Conservation (phyloP, 2,888 invertebrate genomes). For the Drosophila helvetica region DNA sequence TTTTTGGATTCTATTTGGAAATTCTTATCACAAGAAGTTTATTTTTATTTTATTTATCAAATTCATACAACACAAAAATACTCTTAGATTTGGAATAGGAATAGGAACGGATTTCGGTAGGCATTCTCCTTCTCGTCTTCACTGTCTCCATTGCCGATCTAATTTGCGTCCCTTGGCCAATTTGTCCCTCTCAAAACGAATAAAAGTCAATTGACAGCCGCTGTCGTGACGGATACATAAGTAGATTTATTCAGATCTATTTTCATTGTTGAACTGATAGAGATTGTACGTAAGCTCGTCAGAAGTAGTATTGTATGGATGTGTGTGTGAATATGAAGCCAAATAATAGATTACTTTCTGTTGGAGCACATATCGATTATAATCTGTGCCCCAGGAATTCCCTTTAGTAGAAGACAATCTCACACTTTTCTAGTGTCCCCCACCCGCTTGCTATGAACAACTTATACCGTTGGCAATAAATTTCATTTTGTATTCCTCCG, state of each 20-base stretch:
- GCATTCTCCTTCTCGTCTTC: slow-evolving; percentile 1
- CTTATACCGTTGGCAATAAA: neutral
- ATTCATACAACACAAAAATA: slow-evolving; percentile 9
- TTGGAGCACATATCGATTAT: neutral
- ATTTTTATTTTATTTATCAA: slow-evolving; percentile 22
- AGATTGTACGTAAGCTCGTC: neutral
- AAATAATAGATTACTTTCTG: neutral
- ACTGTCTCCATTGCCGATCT: neutral
- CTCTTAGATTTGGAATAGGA: slow-evolving; percentile 11
- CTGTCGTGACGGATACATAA: slow-evolving; percentile 28
- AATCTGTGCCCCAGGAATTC: neutral
- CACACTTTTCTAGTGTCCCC: neutral
- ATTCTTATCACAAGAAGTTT: slow-evolving; percentile 33
- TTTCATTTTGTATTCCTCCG: neutral
- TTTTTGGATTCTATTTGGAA: slow-evolving; percentile 21
- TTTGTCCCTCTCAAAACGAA: slow-evolving; percentile 11
- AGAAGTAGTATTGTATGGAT: neutral
- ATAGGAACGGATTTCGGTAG: neutral
- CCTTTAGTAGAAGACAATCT: neutral
- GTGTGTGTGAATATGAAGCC: neutral
- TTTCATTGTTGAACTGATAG: slow-evolving; percentile 44
- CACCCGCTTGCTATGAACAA: neutral
- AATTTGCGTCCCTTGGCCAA: slow-evolving; percentile 7
- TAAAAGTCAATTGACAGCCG: slow-evolving; percentile 30
- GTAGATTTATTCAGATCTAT: slow-evolving; percentile 35